Conservation (phyloP, 1,140 invertebrate species). For the Bathynomus jamesi region DNA sequence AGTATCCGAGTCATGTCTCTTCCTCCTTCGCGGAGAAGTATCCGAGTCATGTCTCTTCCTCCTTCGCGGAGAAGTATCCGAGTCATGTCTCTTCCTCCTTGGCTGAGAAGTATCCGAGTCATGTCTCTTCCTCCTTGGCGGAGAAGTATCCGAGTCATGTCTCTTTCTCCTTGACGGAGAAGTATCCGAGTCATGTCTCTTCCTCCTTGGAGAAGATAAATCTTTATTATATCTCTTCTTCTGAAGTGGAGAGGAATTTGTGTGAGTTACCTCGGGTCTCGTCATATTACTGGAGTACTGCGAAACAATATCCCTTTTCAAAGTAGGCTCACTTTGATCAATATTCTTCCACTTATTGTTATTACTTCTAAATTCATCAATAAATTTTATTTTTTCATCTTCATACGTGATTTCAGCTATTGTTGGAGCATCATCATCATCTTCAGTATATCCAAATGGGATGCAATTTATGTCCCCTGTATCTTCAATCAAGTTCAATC, state of each 20-base stretch:
- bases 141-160: no score
- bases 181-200: no score
- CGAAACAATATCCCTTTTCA: neutral
- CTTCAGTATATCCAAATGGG: conserved; percentile 51
- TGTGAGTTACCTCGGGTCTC: neutral
- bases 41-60: no score
- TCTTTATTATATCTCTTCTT: conserved; percentile 13
- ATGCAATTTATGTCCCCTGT: conserved; percentile 62
- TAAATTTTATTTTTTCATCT: conserved; percentile 55
- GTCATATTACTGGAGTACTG: neutral
- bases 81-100: no score
- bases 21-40: no score
- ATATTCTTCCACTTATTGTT: conserved; percentile 56
- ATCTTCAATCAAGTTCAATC: conserved; percentile 83
- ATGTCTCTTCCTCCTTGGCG: no score
- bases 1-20: no score
- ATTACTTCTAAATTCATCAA: conserved; percentile 54
- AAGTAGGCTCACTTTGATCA: conserved; percentile 38
- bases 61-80: no score
- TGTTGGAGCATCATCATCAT: conserved; percentile 76
- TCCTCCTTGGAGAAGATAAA: conserved; percentile 5
- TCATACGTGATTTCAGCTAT: conserved; percentile 87
- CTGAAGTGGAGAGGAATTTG: conserved; percentile 6
- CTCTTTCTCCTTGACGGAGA: no score
- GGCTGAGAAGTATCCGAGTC: no score